Percentiles rank a stretch among this genome's conserved stretches.
phyloP scores from a whole-genome alignment of 2,113 vertebrate species.

The Caranx ignobilis region DNA sequence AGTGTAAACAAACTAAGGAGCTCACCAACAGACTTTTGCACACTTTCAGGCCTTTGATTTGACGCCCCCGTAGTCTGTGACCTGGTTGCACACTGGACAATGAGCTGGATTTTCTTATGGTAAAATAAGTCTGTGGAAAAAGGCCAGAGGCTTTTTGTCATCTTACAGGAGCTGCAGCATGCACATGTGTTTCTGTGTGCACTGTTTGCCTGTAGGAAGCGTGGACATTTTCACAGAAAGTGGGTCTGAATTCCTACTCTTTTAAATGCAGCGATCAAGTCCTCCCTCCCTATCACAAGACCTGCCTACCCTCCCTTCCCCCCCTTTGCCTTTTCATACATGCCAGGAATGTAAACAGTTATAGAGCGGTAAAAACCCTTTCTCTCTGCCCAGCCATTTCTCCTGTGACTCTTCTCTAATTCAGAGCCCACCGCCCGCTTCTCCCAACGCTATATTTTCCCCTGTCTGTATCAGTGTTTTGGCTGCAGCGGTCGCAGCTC shows the following conservation, averaged over 20 bases:
- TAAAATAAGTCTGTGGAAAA: slow-evolving; percentile 28
- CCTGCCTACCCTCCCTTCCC: slow-evolving; percentile 40
- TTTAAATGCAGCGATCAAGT: slow-evolving; percentile 52
- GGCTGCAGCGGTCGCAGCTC: slow-evolving; percentile 41
- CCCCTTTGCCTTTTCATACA: slow-evolving; percentile 60
- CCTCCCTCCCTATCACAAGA: slow-evolving; percentile 57
- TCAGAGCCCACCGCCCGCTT: slow-evolving; percentile 32
- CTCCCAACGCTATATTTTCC: slow-evolving; percentile 6
- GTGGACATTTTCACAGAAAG: slow-evolving; percentile 42
- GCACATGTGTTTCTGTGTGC: background rate
- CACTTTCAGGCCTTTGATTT: slow-evolving; percentile 37
- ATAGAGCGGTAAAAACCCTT: slow-evolving; percentile 56
- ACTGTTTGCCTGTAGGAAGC: slow-evolving; percentile 1
- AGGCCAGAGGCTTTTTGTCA: background rate
- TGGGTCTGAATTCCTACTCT: slow-evolving; percentile 62
- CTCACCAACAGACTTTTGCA: slow-evolving; percentile 23
- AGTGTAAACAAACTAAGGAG: slow-evolving; percentile 58
- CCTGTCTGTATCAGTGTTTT: slow-evolving; percentile 49
- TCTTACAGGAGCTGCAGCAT: slow-evolving; percentile 3
- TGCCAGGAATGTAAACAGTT: slow-evolving; percentile 79
- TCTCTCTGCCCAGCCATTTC: slow-evolving; percentile 54
- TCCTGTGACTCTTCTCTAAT: slow-evolving; percentile 43
- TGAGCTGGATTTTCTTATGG: slow-evolving; percentile 1
- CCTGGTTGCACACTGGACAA: slow-evolving; percentile 17
- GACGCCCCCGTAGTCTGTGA: slow-evolving; percentile 16